phyloP scores from a whole-genome alignment of 2,113 vertebrate genomes.

The Dunckerocampus dactyliophorus region DNA sequence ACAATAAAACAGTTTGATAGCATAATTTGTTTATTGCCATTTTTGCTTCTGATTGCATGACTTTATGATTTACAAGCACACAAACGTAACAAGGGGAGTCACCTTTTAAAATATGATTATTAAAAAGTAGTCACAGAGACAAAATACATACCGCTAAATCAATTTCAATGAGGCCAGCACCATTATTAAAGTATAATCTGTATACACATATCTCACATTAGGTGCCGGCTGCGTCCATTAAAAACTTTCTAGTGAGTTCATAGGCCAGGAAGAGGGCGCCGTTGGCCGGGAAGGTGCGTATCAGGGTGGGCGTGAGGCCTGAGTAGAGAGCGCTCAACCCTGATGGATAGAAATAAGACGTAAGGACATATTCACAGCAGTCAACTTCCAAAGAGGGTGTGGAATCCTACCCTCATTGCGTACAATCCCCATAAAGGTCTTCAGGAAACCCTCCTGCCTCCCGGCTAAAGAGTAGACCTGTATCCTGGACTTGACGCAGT shows the following conservation, averaged over 20 bases:
- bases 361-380: too few relatives aligned
- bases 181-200: too few relatives aligned
- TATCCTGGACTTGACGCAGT: constrained; percentile 95
- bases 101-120: too few relatives aligned
- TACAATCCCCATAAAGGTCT: constrained; percentile 80
- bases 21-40: too few relatives aligned
- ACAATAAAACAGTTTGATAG: background rate
- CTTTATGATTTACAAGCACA: too few relatives aligned
- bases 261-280: constrained; percentile 90
- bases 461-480: constrained; percentile 95
- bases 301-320: constrained; percentile 90
- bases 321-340: constrained; percentile 88
- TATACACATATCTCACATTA: background rate
- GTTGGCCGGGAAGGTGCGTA: constrained; percentile 91
- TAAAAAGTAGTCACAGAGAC: too few relatives aligned
- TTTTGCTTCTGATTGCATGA: too few relatives aligned
- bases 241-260: constrained; percentile 84
- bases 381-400: background rate
- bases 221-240: constrained; percentile 73
- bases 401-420: constrained; percentile 80
- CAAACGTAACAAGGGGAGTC: too few relatives aligned
- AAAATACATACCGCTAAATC: too few relatives aligned
- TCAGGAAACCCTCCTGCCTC: constrained; percentile 85
- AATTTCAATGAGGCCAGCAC: too few relatives aligned
- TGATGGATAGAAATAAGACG: constrained; percentile 54